Evolutionary conservation across 2,797 vertebrate species (phyloP), one percentile per base, ranked within the genome.

Genomic region (Eupleurogrammus muticus): DNA sequence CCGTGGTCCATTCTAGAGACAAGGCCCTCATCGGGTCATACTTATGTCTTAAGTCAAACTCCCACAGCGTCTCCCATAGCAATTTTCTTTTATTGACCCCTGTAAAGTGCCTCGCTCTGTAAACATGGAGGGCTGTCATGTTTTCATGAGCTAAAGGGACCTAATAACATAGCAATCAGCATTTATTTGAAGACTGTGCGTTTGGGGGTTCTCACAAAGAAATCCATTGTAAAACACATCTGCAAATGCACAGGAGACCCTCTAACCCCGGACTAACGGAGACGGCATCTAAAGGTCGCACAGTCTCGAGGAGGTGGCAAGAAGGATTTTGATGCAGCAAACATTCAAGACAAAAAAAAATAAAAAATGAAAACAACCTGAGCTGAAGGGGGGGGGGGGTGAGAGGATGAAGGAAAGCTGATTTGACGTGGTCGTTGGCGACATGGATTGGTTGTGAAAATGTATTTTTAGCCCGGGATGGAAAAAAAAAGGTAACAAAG

Each of bases 1-100:
- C n/a, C 38, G 13, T 24, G 21, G 20, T 50, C 14, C 17, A 54
- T 35, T 71, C n/a, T 16, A 12, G 21, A 23, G 35, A 47, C 17
- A 3, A 71, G 17, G 24, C 10, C 5, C 48, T 67, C 7, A 69
- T 65, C 38, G 36, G 70, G 51, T 77, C 70, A 48, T 32, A 24
- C 57, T 52, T 66, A 53, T 56, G 67, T 75, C 84, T 85, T 73
- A 54, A 79, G 80, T 77, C 74, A 67, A 20, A 47, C 61, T 60
- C 73, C 51, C 65, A 61, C 63, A 66, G 61, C 83, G 66, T 71
- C 73, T 65, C 68, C 63, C 57, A 83, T 75, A 67, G 79, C 83
- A 85, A 89, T 92, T 89, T 89, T 82, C 77, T 88, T 87, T 89
- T 90, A 90, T 90, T 90, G 87, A 90, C 87, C 81, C 64, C 65